phyloP scores from a whole-genome alignment of 2,888 invertebrate genomes.

The Busseola fusca region DNA sequence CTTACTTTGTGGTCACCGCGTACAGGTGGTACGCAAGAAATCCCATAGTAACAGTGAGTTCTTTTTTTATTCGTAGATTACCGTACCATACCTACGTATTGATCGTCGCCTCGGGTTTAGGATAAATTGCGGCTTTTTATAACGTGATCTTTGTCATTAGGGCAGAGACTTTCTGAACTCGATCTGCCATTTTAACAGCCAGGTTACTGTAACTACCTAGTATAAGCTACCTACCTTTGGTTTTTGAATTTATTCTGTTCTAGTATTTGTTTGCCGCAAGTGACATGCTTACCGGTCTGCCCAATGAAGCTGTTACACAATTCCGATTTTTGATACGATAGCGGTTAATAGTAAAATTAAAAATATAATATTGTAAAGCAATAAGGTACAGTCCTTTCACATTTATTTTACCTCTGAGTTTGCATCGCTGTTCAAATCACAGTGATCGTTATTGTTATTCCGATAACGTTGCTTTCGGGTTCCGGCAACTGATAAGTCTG shows the following conservation, averaged over 20 bases:
- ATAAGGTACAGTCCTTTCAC: background rate
- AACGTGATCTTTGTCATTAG: background rate
- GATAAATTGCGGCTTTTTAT: background rate
- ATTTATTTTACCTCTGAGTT: background rate
- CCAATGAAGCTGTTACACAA: background rate
- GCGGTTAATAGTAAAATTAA: too few species aligned
- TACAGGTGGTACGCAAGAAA: slow-evolving; percentile 90
- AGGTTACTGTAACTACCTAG: background rate
- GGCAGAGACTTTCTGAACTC: background rate
- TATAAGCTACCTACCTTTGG: background rate
- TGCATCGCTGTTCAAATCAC: background rate
- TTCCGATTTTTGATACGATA: too few species aligned
- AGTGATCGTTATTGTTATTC: background rate
- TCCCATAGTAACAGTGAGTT: slow-evolving; percentile 90
- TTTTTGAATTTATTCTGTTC: background rate
- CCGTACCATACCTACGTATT: background rate
- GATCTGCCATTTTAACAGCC: background rate
- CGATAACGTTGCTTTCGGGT: too few species aligned
- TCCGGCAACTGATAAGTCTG: background rate
- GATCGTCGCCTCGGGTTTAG: background rate
- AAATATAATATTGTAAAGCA: too few species aligned
- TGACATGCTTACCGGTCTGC: background rate
- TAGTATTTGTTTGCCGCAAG: background rate
- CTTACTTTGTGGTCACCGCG: slow-evolving; percentile 88
- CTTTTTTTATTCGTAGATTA: background rate